Conservation (phyloP, 2,113 vertebrate species). For the Parus major region DNA sequence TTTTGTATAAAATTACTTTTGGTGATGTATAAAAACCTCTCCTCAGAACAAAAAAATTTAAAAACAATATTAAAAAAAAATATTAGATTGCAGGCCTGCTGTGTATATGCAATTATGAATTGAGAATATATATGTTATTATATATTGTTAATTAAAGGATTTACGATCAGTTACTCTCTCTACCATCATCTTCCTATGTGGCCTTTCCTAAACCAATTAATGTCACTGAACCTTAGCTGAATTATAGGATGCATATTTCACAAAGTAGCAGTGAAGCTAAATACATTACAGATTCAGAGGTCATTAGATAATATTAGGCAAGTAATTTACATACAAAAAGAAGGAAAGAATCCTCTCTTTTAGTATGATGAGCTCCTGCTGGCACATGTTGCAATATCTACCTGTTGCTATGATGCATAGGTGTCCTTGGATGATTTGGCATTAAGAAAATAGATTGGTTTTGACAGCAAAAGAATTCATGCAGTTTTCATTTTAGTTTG, state of each 20-base stretch:
- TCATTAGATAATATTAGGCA: neutral
- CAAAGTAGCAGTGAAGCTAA: slow-evolving; percentile 30
- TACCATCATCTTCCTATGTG: slow-evolving; percentile 31
- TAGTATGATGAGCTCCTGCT: neutral
- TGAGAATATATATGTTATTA: slow-evolving; percentile 37
- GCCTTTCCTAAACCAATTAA: slow-evolving; percentile 52
- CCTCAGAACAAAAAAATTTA: neutral
- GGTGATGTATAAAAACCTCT: neutral
- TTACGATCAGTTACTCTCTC: neutral
- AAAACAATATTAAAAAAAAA: neutral
- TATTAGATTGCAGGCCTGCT: neutral
- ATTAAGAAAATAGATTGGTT: neutral
- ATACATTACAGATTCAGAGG: neutral
- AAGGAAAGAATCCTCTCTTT: neutral
- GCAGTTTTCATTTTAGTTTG: neutral
- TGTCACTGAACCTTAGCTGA: slow-evolving; percentile 24
- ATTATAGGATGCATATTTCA: slow-evolving; percentile 6
- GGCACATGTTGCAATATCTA: neutral
- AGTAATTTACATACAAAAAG: neutral
- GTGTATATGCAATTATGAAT: slow-evolving; percentile 16
- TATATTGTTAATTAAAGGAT: slow-evolving; percentile 45
- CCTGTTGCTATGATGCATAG: neutral
- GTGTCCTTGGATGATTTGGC: neutral
- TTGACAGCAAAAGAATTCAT: neutral
- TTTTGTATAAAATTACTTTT: neutral